Percentiles rank a stretch among this genome's conserved stretches.
phyloP scores from a whole-genome alignment of 2,113 vertebrate genomes.

The Nasalis larvatus region DNA sequence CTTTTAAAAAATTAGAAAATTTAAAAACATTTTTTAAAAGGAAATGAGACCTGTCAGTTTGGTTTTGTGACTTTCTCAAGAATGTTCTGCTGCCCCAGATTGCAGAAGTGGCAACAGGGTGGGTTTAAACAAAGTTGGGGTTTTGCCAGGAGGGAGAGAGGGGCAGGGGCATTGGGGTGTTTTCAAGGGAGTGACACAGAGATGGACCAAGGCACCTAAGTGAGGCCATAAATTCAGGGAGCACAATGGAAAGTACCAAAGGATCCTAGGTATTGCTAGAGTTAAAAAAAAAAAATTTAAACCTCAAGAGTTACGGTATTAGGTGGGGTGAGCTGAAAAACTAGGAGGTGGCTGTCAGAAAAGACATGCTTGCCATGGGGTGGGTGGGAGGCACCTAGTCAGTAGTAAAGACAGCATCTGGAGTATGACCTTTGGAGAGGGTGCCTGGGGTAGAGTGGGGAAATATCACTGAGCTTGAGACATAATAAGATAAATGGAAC shows the following conservation, averaged over 20 bases:
- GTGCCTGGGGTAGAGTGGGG: neutral
- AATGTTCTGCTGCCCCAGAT: neutral
- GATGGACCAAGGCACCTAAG: neutral
- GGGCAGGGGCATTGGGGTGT: neutral
- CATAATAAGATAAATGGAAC: too few species aligned
- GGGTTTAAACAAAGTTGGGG: neutral
- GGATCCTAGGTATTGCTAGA: neutral
- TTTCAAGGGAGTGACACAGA: neutral
- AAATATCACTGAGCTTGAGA: too few species aligned
- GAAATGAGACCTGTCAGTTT: neutral
- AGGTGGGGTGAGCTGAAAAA: neutral
- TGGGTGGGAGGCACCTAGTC: neutral
- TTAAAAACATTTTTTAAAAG: too few species aligned
- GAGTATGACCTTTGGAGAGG: neutral
- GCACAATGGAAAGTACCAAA: neutral
- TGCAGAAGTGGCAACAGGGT: neutral
- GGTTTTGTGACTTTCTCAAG: neutral
- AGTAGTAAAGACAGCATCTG: neutral
- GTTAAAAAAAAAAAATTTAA: neutral
- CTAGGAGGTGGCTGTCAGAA: neutral
- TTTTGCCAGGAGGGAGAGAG: neutral
- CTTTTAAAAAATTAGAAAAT: too few species aligned
- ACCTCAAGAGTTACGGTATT: neutral
- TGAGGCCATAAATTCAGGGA: neutral
- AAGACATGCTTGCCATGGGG: too few species aligned